phyloP scores from a whole-genome alignment of 64 coral and sea anemone species.

The Trachythela sp. region DNA sequence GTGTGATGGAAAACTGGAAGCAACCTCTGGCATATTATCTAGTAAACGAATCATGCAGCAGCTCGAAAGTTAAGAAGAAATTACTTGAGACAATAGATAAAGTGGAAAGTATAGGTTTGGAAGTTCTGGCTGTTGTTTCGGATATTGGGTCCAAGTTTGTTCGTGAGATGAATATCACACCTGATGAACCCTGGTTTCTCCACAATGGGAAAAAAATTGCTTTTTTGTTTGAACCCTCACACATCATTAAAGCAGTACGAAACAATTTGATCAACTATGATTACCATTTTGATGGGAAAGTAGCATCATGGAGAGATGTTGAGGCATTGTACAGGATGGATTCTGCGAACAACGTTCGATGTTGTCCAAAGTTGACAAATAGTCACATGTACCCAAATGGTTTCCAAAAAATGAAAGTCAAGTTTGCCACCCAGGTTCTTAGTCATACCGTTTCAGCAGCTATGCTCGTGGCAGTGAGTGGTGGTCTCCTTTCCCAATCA shows the following conservation, averaged over 20 bases:
- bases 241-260: background rate
- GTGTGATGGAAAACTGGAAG: background rate
- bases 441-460: background rate
- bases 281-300: background rate
- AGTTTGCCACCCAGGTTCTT: background rate
- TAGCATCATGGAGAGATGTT: background rate
- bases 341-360: background rate
- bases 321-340: background rate
- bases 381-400: background rate
- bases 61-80: background rate
- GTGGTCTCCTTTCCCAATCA: background rate
- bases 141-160: background rate
- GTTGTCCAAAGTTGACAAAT: background rate
- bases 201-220: background rate
- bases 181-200: background rate
- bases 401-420: background rate
- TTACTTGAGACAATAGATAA: background rate
- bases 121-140: background rate
- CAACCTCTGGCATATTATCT: background rate
- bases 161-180: background rate
- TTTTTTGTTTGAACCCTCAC: background rate
- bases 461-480: background rate
- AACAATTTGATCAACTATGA: background rate
- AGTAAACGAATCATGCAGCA: background rate
- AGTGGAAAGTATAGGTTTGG: background rate